Evolutionary conservation across 2,113 vertebrate genomes (phyloP).

Genomic region (Noctilio leporinus): DNA sequence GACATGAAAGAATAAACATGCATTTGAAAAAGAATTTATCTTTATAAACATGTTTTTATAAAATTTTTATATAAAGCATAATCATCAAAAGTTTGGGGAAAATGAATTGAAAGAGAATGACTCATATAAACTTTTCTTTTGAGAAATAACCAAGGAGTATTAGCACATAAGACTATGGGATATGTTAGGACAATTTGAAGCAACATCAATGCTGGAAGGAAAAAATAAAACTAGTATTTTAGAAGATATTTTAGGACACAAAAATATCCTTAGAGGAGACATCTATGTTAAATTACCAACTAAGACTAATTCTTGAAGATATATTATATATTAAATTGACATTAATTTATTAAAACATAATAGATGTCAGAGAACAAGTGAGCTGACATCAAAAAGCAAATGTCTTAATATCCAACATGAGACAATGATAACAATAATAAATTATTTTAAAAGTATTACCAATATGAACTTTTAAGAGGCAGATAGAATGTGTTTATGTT

Average conservation of each 20-base stretch:
- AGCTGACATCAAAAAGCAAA: not conserved
- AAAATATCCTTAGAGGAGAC: not conserved
- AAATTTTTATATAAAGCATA: not conserved
- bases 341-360: not conserved
- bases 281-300: not conserved
- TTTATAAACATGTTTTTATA: not conserved
- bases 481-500: not conserved
- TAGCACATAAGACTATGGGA: not conserved
- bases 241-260: not conserved
- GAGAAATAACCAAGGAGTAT: not conserved
- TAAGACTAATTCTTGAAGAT: not conserved
- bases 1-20: not conserved
- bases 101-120: not conserved
- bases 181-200: not conserved
- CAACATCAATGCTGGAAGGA: not conserved
- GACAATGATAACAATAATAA: not conserved
- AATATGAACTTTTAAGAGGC: not conserved
- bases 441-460: not conserved
- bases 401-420: not conserved
- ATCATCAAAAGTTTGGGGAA: not conserved
- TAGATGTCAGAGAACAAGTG: not conserved
- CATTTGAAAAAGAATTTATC: not conserved
- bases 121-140: not conserved
- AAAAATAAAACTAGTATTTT: not conserved
- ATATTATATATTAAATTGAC: not conserved